Evolutionary conservation across 2,888 invertebrate species (phyloP), one percentile per base, ranked within the genome.

Genomic region (Labia minor): DNA sequence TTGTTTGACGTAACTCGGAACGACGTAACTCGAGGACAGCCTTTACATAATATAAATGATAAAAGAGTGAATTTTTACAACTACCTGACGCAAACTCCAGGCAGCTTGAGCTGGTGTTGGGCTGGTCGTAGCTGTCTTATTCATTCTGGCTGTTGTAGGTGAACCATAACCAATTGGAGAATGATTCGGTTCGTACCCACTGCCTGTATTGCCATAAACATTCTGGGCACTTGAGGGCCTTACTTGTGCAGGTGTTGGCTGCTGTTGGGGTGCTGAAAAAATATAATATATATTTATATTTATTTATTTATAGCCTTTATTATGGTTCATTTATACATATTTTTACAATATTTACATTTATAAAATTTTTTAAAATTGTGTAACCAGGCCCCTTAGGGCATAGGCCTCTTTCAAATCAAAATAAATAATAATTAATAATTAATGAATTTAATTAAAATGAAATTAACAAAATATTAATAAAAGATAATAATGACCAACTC

Each of bases 111-210:
- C 85, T 21, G 88, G 86, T 62, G 87, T 86, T 8, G 88, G 87
- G 72, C 86, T 89, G 70, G 86, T 86, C 67, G 85, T 85, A 65
- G 84, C 81, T 69, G 85, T 82, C 76, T 88, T 88, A 70, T 83
- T 82, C 74, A 88, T 84, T 16, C 49, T 49, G 49, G 49, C 49
- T n/a, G 49, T 14, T 3, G 49, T 72, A 19, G 75, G 75, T 61
- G 75, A 75, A 49, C 83, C 85, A 72, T 83, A 84, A 65, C 81
- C 82, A 71, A 84, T 82, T 61, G 88, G 90, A 19, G 90, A 90
- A 65, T 88, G 85, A 66, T 88, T 89, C 33, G 89, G 83, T 77
- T 89, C 92, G 71, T 90, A 91, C 66, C 78, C 81, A 70, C 83
- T 85, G 61, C 78, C 77, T 49, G 49, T 14, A 14, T 16, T 49